phyloP scores from a whole-genome alignment of 2,113 vertebrate species.

The Cheilinus undulatus region DNA sequence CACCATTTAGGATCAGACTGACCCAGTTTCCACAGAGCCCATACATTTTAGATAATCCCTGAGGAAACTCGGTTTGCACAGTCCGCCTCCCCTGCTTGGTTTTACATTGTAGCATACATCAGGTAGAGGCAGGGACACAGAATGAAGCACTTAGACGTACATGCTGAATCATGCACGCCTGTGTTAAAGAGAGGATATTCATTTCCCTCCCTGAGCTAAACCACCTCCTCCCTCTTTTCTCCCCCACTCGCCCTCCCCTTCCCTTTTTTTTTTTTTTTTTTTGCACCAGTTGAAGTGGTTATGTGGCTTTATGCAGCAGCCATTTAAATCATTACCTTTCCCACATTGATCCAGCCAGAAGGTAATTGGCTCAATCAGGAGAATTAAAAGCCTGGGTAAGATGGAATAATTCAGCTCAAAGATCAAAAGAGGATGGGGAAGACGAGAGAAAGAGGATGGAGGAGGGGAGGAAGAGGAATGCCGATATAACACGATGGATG shows the following conservation, averaged over 20 bases:
- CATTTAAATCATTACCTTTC: conserved; percentile 82
- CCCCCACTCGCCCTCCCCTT: conserved; percentile 12
- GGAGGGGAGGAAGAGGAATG: conserved; percentile 40
- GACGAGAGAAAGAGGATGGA: conserved; percentile 27
- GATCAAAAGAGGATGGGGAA: conserved; percentile 67
- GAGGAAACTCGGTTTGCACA: conserved; percentile 63
- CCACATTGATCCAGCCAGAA: conserved; percentile 78
- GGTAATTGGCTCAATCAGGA: conserved; percentile 83
- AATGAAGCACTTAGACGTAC: conserved; percentile 72
- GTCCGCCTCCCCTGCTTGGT: conserved; percentile 55
- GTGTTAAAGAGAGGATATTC: conserved; percentile 73
- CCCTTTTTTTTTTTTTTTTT: conserved; percentile 34
- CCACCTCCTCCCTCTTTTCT: conserved; percentile 24
- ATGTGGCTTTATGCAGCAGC: conserved; percentile 71
- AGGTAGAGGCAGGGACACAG: conserved; percentile 61
- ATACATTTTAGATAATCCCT: conserved; percentile 78
- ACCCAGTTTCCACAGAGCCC: conserved; percentile 78
- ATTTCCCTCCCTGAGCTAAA: conserved; percentile 63
- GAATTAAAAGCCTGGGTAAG: conserved; percentile 79
- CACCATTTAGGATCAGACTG: conserved; percentile 76
- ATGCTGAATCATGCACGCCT: conserved; percentile 75
- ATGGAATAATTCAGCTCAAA: conserved; percentile 78
- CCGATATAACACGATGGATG: conserved; percentile 60
- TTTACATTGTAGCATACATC: conserved; percentile 55
- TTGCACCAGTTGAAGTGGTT: conserved; percentile 61